Base-by-base conservation (phyloP, 2,113 vertebrate genomes). In the Embiotoca jacksoni region DNA sequence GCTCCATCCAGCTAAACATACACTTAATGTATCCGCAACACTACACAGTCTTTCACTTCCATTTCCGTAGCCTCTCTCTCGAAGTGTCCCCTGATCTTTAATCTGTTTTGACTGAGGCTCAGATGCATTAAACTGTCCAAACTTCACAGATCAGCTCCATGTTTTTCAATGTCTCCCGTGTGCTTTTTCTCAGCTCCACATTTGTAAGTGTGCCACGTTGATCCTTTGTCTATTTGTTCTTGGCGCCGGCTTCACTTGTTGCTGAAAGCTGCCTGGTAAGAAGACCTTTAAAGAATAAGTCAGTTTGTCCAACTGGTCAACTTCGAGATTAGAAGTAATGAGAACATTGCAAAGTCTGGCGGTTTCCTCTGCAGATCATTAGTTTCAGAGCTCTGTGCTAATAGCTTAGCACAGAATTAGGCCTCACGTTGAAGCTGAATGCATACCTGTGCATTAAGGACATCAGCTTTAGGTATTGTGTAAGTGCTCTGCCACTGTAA, bases 181-280 rank as follows among this genome's bases (percentile, higher is more conserved):
- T 47, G 47, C 8, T 60, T 63, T 81, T 67, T 80, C 78, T 78
- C 59, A 53, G 66, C 30, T 78, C 50, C 65, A 7, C 47, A 35
- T 67, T 86, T 80, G 66, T 54, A 46, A 67, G 15, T 2, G 3
- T 65, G 83, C 58, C 78, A 71, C 53, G 31, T 37, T 81, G 76
- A 84, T 85, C 56, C 74, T 86, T 84, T 78, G 64, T 85, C 64
- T 69, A 31, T 53, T 56, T 61, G 65, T 84, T 87, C 69, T 84
- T 88, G 81, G 84, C 72, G 0, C 36, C 23, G 0, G 52, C 50
- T 59, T 80, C 54, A 78, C 62, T 75, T 89, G 78, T 87, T 89
- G 69, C 80, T 65, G 68, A 81, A 76, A 79, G 55, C 56, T 78
- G 66, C 55, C 66, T 60, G 31, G 75, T 39, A 56, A 74, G 50